These are phyloP conservation scores for Leucania comma DNA, from an alignment of 2,888 invertebrate species.

Conservation along the genomic window DNA sequence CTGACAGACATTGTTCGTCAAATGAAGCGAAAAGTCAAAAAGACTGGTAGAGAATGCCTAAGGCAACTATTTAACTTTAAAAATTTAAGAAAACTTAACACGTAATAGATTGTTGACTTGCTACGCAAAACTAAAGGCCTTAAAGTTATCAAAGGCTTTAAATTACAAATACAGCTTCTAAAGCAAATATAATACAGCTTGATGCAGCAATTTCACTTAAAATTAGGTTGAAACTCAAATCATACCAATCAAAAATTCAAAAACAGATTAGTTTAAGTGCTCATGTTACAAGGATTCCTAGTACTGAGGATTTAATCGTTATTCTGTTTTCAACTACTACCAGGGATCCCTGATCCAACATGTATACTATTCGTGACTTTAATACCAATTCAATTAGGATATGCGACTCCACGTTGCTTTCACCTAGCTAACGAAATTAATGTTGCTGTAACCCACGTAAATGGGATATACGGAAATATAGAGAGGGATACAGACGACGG, in stretches of 20 bases:
- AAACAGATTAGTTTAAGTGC: conserved; percentile 19
- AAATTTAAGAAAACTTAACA: neutral
- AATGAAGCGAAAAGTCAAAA: neutral
- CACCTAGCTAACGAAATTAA: conserved; percentile 15
- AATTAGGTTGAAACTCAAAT: conserved; percentile 15
- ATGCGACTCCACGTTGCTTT: conserved; percentile 14
- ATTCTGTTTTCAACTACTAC: conserved; percentile 14
- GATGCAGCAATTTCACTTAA: conserved; percentile 11
- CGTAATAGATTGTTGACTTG: too few species aligned
- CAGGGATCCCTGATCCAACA: conserved; percentile 17
- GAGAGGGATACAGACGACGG: neutral
- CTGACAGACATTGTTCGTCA: neutral
- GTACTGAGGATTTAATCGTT: neutral
- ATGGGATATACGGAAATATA: neutral
- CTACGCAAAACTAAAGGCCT: neutral
- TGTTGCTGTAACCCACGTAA: neutral
- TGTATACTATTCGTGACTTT: conserved; percentile 29
- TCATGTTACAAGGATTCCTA: conserved; percentile 15
- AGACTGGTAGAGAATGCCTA: neutral
- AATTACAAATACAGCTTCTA: too few species aligned
- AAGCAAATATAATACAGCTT: neutral
- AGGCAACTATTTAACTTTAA: neutral
- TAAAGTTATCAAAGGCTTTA: neutral
- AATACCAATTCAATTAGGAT: conserved; percentile 35
- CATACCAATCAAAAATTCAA: conserved; percentile 20